Percentiles rank a stretch among this genome's conserved stretches.
phyloP scores from a whole-genome alignment of 2,888 invertebrate species.

The Oithona nana region DNA sequence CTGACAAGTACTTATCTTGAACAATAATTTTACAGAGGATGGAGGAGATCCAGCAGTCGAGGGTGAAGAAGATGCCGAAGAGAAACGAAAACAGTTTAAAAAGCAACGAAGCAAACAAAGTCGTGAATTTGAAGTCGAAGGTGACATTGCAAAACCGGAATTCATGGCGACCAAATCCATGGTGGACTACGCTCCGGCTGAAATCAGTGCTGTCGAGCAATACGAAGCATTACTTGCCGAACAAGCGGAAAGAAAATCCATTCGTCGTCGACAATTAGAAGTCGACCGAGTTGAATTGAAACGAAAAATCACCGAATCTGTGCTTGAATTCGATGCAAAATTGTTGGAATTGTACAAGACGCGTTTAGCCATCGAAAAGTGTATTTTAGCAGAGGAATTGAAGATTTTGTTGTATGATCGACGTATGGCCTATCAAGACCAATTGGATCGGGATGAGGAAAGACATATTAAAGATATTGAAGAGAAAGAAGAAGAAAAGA shows the following conservation, averaged over 20 bases:
- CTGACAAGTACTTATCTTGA: no score
- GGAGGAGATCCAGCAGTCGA: neutral
- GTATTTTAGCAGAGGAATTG: slow-evolving; percentile 14
- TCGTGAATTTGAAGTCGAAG: slow-evolving; percentile 5
- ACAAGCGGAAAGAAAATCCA: neutral
- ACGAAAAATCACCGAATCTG: neutral
- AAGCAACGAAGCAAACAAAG: neutral
- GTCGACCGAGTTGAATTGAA: neutral
- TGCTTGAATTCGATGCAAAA: neutral
- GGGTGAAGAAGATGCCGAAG: neutral
- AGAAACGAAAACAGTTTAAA: neutral
- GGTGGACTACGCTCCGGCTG: neutral
- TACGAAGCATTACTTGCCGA: neutral
- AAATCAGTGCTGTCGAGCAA: neutral
- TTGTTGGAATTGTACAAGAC: slow-evolving; percentile 3
- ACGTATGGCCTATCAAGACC: slow-evolving; percentile 3
- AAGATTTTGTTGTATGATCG: neutral
- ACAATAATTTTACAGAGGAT: neutral
- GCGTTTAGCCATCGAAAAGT: slow-evolving; percentile 1
- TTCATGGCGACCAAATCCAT: slow-evolving; percentile 2
- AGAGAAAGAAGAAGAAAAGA: neutral
- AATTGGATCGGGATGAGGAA: neutral
- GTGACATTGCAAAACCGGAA: slow-evolving; percentile 1
- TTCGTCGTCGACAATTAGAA: neutral
- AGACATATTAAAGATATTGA: neutral